Base-by-base conservation (phyloP, 23 tunicate genomes). In the Trididemnum clinides region DNA sequence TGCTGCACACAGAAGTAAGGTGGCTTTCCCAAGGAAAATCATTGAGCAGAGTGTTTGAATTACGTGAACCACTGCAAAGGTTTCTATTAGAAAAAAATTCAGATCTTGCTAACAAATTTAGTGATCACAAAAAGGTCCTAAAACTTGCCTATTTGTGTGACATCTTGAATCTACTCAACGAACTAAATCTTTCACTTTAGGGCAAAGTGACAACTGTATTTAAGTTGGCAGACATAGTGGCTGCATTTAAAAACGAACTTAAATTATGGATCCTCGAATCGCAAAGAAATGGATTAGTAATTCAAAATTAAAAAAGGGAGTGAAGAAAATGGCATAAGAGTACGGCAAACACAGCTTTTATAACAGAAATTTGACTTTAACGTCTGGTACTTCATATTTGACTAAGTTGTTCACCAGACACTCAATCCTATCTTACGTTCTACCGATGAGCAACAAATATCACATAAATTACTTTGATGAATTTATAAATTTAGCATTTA, bases 131-230 rank as follows among this genome's bases (percentile, higher is more conserved):
- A 59, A 83, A 77, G 84, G 44, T 87, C 33, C 70, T 69, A 77
- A 88, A 73, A 88, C 71, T 88, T 63, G 77, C 80, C 39, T 88
- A 88, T 51, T 71, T 82, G 57, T 54, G 72, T 62, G 88, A 88
- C 88, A 88, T 88, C 28, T 85, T 88, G 39, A 82, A 23, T n/a
- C 80, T 19, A 3, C 66, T 59, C 25, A n/a, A 59, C 64, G 30
- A 44, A 44, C 81, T 79, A 39, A 74, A 35, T 38, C 84, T 54
- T 28, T 54, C 36, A 33, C 84, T 79, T 57, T 38, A 79, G 28
- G 69, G 70, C 23, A 79, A 79, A 54, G 57, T 54, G 38, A 54
- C 38, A 5, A 74, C 80, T 38, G 57, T 79, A 37, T 79, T 79
- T n/a, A 79, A 54, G 36, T 54, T 79, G 70, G 71, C 70, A 27